A percentile compares a stretch with the other conserved stretches of the same genome.
Conservation (phyloP, 2,888 invertebrate species). For the Rapana venosa region DNA sequence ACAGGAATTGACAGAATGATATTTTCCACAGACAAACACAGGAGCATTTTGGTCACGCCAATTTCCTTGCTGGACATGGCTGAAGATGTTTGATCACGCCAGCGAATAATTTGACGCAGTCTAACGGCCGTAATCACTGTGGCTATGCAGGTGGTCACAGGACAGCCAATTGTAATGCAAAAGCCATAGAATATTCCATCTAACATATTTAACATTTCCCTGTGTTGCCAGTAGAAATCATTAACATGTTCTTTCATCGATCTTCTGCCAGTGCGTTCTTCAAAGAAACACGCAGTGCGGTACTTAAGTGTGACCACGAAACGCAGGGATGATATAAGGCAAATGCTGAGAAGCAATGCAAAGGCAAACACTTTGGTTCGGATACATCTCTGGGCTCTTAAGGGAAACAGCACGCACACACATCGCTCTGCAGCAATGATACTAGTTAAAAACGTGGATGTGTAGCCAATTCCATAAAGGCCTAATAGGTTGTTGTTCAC, state of each 20-base stretch:
- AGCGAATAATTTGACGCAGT: background rate
- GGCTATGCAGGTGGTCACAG: background rate
- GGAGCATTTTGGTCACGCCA: slow-evolving; percentile 23
- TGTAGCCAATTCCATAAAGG: background rate
- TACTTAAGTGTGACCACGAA: slow-evolving; percentile 25
- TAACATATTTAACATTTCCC: background rate
- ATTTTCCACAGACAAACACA: background rate
- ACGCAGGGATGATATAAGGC: background rate
- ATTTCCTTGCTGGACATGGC: background rate
- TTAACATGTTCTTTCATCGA: background rate
- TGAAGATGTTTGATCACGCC: background rate
- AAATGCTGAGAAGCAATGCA: background rate
- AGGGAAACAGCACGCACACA: slow-evolving; percentile 7
- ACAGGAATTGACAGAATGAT: background rate
- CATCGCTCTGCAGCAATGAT: slow-evolving; percentile 24
- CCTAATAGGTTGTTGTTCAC: slow-evolving; percentile 14
- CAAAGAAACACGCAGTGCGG: background rate
- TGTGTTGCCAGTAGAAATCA: slow-evolving; percentile 18
- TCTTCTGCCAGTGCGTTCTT: background rate
- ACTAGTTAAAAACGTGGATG: background rate
- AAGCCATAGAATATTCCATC: slow-evolving; percentile 29
- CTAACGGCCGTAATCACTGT: slow-evolving; percentile 12
- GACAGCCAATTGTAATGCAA: background rate
- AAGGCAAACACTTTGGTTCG: background rate
- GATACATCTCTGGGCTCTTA: background rate